phyloP scores from a whole-genome alignment of 2,888 invertebrate genomes.

The Onthophagus sagittarius region DNA sequence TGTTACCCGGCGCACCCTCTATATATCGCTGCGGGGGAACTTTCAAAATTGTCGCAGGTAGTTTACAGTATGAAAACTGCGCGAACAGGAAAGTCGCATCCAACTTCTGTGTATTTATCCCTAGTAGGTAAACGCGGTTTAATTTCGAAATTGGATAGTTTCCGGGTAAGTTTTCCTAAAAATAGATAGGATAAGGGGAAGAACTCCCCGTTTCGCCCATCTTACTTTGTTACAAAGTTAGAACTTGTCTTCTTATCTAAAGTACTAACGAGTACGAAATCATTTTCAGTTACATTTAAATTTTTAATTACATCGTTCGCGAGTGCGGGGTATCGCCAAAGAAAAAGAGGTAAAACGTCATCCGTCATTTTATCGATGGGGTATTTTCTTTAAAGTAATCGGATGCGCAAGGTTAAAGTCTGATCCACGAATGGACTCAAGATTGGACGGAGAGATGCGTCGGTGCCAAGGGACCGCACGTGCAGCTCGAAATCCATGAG shows the following conservation, averaged over 20 bases:
- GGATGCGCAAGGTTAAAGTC: not conserved
- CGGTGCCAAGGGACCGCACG: not conserved
- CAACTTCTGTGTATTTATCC: not conserved
- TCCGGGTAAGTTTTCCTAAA: not conserved
- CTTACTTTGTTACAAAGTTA: not conserved
- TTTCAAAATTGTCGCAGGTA: not conserved
- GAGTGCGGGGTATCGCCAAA: not conserved
- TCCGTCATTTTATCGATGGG: not conserved
- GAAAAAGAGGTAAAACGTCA: too few species aligned
- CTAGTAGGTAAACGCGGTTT: not conserved
- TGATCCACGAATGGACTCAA: not conserved
- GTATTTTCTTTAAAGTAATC: not conserved
- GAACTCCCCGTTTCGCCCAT: not conserved
- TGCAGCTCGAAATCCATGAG: slow-evolving; percentile 31
- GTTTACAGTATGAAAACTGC: not conserved
- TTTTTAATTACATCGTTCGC: not conserved
- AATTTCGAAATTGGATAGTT: not conserved
- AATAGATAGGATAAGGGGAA: not conserved
- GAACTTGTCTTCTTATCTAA: not conserved
- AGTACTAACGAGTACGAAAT: not conserved
- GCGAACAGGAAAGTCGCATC: not conserved
- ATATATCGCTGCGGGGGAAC: not conserved
- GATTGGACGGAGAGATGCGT: not conserved
- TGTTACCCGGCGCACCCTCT: not conserved
- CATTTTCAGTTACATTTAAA: not conserved